A percentile compares a stretch with the other conserved stretches of the same genome.
phyloP scores from a whole-genome alignment of 2,797 vertebrate genomes.

The Bothrops alternatus region DNA sequence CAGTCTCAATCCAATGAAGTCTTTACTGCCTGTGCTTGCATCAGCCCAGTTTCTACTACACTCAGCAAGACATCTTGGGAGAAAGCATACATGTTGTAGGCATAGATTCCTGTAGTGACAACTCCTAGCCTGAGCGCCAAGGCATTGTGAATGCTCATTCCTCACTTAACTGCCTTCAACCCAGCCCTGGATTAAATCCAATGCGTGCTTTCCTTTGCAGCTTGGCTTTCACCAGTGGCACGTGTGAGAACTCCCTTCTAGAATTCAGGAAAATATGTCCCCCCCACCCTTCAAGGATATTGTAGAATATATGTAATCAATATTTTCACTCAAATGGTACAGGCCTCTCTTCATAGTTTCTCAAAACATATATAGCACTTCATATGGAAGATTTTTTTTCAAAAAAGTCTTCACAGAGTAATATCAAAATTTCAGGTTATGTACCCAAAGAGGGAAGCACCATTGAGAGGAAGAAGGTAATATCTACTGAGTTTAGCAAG shows the following conservation, averaged over 20 bases:
- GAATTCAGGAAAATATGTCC: background rate
- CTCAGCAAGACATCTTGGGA: slow-evolving; percentile 90
- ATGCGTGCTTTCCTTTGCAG: background rate
- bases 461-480: background rate
- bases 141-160: background rate
- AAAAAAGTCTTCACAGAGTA: background rate
- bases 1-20: slow-evolving; percentile 67
- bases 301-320: background rate
- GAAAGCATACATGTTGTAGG: slow-evolving; percentile 89
- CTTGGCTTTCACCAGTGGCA: background rate
- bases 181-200: background rate
- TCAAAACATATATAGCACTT: background rate
- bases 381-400: background rate
- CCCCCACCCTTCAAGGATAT: background rate
- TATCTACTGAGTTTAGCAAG: background rate
- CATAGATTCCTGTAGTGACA: slow-evolving; percentile 56
- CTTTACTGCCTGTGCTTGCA: slow-evolving; percentile 55
- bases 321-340: background rate
- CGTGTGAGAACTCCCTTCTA: background rate
- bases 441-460: background rate
- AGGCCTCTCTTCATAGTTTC: background rate
- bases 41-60: slow-evolving; percentile 85
- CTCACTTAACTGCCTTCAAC: background rate
- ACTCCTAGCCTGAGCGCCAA: background rate
- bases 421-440: background rate